A percentile compares a stretch with the other conserved stretches of the same genome.
phyloP scores from a whole-genome alignment of 2,888 invertebrate genomes.

The Sarcophaga carnaria region DNA sequence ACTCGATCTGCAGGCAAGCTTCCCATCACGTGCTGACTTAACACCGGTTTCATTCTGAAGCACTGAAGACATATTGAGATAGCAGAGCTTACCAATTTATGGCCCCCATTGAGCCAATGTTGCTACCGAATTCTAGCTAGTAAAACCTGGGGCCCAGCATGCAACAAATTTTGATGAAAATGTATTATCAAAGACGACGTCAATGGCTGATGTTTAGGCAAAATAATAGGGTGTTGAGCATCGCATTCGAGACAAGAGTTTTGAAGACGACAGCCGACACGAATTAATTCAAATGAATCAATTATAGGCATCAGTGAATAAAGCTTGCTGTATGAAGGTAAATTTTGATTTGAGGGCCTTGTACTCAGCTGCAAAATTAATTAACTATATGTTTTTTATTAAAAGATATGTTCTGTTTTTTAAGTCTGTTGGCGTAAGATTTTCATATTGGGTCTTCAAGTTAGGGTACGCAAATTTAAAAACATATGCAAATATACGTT shows the following conservation, averaged over 20 bases:
- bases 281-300: slow-evolving; percentile 43
- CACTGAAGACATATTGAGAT: background rate
- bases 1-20: too few relatives aligned
- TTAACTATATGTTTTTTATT: background rate
- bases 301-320: background rate
- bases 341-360: slow-evolving; percentile 2
- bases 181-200: slow-evolving; percentile 29
- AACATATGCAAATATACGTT: too few relatives aligned
- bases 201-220: slow-evolving; percentile 63
- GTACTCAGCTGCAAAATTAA: background rate
- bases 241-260: slow-evolving; percentile 31
- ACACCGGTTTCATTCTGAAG: background rate
- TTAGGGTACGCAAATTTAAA: background rate
- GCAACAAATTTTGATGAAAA: slow-evolving; percentile 54
- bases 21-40: too few relatives aligned
- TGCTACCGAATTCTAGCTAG: slow-evolving; percentile 37
- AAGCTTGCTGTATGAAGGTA: slow-evolving; percentile 9
- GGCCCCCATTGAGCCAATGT: background rate
- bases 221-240: slow-evolving; percentile 43
- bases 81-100: background rate
- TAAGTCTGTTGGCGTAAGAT: slow-evolving; percentile 17
- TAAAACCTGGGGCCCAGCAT: slow-evolving; percentile 57
- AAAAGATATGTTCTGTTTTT: background rate
- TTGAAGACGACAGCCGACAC: slow-evolving; percentile 43
- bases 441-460: background rate